Evolutionary conservation across 35 echinoderm and acorn worm genomes (phyloP), one percentile per base, ranked within the genome.

Genomic region (Holothuria glaberrima): DNA sequence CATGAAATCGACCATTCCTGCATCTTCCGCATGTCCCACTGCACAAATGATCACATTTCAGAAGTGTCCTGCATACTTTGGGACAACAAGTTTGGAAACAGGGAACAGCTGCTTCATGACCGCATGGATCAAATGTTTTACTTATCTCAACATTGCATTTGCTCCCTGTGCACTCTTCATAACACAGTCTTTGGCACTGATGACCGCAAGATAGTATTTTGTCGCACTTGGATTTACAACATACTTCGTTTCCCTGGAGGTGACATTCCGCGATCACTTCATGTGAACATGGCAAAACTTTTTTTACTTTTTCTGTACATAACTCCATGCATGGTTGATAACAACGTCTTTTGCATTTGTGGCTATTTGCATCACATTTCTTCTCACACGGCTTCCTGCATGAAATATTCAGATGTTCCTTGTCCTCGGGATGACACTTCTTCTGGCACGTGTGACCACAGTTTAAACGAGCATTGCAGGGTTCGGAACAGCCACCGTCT

Each of bases 391-490:
- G 65, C 48, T 25, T 71, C 48, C 52, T 57, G 30, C 86, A 89
- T n/a, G 27, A 54, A 22, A 66, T 35, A 24, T 54, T 58, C 24
- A 25, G 50, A 19, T 87, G 86, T 30, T 81, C 61, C 26, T 21
- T 16, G 64, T 95, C 91, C 20, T 69, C 7, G 2, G 86, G 75
- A 31, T 95, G 94, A 63, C 94, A 95, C 9, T 69, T 59, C 54
- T 50, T 73, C 25, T 86, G 88, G 74, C 94, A 95, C 0, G 52
- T 59, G 63, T 95, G 94, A 12, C 94, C 94, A 86, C 94, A 95
- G 6, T 86, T 73, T 19, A 95, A 56, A 6, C 94, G 90, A 87
- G 78, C 76, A 58, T 85, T 75, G 54, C 94, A 95, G 5, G 59
- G 54, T 17, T 54, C 30, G 3, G 25, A 58, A 60, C 94, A 95